Conservation (phyloP, 2,888 invertebrate genomes). For the Galerucella calmariensis region DNA sequence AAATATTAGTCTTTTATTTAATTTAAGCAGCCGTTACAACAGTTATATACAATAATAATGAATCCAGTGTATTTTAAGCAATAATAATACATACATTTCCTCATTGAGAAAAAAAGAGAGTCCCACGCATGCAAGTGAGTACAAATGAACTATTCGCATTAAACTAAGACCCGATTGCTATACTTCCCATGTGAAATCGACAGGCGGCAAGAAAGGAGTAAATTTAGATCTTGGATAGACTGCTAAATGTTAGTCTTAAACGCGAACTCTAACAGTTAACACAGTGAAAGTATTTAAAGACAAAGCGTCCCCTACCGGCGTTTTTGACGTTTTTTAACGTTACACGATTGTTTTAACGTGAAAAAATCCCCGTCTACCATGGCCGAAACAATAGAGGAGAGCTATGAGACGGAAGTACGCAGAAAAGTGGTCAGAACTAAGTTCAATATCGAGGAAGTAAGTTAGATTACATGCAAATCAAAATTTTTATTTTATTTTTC, state of each 20-base stretch:
- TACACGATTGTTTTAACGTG: slow-evolving; percentile 25
- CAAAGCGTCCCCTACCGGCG: slow-evolving; percentile 40
- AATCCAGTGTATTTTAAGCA: too few relatives aligned
- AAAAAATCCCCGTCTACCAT: slow-evolving; percentile 57
- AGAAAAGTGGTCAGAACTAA: slow-evolving; percentile 77
- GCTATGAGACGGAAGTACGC: slow-evolving; percentile 76
- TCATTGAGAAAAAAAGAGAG: neutral
- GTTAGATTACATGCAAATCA: slow-evolving; percentile 51
- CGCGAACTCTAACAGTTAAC: slow-evolving; percentile 44
- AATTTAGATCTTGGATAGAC: slow-evolving; percentile 19
- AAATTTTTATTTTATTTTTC: neutral
- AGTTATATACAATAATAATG: too few relatives aligned
- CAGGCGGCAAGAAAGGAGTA: slow-evolving; percentile 24
- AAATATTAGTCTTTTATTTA: too few relatives aligned
- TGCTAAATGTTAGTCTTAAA: slow-evolving; percentile 24
- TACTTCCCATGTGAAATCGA: slow-evolving; percentile 19
- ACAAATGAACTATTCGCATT: slow-evolving; percentile 15
- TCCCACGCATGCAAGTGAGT: slow-evolving; percentile 12
- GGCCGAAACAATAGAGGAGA: slow-evolving; percentile 78
- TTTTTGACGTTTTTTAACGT: slow-evolving; percentile 32
- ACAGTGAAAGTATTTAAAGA: slow-evolving; percentile 37
- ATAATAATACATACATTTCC: neutral
- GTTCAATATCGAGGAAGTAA: slow-evolving; percentile 80
- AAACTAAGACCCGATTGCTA: slow-evolving; percentile 10
- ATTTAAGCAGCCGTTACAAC: too few relatives aligned